Evolutionary conservation across 2,797 vertebrate genomes (phyloP), one percentile per base, ranked within the genome.

Genomic region (Danionella dracula): DNA sequence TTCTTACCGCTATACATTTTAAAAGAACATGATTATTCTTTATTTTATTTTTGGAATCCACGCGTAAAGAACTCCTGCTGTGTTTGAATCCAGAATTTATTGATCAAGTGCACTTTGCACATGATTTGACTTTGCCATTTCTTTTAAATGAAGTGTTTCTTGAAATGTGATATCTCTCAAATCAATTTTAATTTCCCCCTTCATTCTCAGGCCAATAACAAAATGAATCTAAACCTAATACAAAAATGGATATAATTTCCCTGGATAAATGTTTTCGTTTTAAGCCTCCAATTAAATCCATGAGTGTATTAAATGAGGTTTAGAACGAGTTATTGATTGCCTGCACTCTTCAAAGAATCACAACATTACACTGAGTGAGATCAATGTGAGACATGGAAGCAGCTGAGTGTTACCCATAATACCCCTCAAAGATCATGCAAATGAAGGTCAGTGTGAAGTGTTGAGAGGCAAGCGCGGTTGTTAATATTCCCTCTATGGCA

Each of bases 281-380:
- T 59, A 70, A 58, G 34, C 49, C 20, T 51, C 62, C 58, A 69
- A 88, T 89, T 87, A 84, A 81, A 84, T 77, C 76, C 66, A 80
- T 86, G 72, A 77, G 65, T 71, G 64, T 75, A 66, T 78, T 78
- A 88, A 90, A 89, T 87, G 85, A 83, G 76, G 71, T 83, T 73
- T 84, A 80, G 81, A 84, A 87, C 84, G 82, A 87, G 84, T 78
- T 87, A 88, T 88, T 80, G 87, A 89, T 90, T 81, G 77, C 73
- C 50, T 68, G 60, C 72, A 73, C 72, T 80, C 73, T 64, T 73
- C 57, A 76, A 78, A 57, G 70, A 66, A 72, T 69, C 45, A 48
- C 40, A 21, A 64, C 54, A 44, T 21, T 17, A 68, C 69, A 72
- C 54, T 57, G 31, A 21, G 12, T 64, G 59, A 66, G 66, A 69